Conservation (phyloP, 1,140 invertebrate genomes). For the Cyrtorhinus lividipennis region DNA sequence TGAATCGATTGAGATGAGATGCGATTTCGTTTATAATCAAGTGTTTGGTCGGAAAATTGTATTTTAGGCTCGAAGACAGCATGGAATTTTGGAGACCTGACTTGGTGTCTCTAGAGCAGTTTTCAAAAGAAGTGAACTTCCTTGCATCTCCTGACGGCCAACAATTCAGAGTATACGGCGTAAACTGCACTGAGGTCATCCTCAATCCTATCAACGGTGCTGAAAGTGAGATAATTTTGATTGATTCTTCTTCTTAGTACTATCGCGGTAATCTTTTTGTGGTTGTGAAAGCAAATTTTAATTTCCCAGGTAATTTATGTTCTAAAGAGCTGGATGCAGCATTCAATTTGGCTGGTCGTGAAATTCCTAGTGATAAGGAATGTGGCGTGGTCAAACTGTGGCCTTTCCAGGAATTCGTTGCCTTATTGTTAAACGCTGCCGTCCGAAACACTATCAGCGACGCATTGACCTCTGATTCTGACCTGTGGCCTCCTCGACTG, state of each 20-base stretch:
- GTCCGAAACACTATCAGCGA: not conserved
- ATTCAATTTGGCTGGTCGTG: not conserved
- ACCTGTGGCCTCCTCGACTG: too few species aligned
- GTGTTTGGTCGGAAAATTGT: too few species aligned
- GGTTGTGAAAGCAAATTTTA: too few species aligned
- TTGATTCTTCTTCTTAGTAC: too few species aligned
- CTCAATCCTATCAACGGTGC: not conserved
- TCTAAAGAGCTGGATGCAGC: not conserved
- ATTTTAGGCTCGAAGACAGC: constrained; percentile 12
- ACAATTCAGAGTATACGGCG: not conserved
- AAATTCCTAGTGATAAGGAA: not conserved
- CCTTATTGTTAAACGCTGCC: constrained; percentile 24
- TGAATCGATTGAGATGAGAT: too few species aligned
- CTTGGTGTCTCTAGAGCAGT: not conserved
- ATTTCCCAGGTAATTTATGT: not conserved
- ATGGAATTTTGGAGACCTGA: constrained; percentile 13
- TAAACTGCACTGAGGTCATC: not conserved
- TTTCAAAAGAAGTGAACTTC: not conserved
- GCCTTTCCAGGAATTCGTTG: constrained; percentile 33
- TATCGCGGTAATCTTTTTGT: too few species aligned
- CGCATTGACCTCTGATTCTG: not conserved
- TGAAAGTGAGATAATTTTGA: constrained; percentile 4
- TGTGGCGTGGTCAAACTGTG: constrained; percentile 28
- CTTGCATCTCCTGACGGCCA: constrained; percentile 11
- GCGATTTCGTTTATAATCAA: too few species aligned